These are phyloP conservation scores for Stenchaetothrips biformis DNA, from an alignment of 2,888 invertebrate genomes.

Conservation along the genomic window DNA sequence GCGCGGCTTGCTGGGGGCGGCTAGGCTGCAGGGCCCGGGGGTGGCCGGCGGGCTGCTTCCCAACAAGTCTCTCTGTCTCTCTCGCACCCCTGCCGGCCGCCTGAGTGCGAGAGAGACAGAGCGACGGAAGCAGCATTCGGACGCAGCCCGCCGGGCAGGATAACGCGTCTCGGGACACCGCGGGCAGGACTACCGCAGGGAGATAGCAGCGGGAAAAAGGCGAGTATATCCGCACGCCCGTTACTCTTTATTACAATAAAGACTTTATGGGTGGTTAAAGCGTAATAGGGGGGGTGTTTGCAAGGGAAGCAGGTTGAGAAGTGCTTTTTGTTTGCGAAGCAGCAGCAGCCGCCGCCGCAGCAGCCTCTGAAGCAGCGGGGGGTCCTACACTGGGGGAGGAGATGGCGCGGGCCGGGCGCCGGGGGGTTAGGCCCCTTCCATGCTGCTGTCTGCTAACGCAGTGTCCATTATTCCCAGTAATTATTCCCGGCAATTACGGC, in stretches of 20 bases:
- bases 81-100: neutral
- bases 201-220: neutral
- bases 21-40: neutral
- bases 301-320: slow-evolving; percentile 18
- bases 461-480: slow-evolving; percentile 24
- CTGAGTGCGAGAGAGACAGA: neutral
- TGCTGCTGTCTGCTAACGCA: neutral
- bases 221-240: slow-evolving; percentile 7
- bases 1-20: neutral
- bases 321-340: slow-evolving; percentile 18
- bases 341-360: neutral
- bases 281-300: slow-evolving; percentile 7
- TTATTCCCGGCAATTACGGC: slow-evolving; percentile 20
- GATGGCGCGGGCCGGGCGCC: no score
- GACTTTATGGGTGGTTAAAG: slow-evolving; percentile 23
- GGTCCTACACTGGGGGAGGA: no score
- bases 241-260: slow-evolving; percentile 24
- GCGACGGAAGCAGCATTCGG: neutral
- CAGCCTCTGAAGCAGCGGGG: no score
- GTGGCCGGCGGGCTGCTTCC: neutral
- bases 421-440: slow-evolving; percentile 1
- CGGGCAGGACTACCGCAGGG: no score
- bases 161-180: no score
- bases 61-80: neutral
- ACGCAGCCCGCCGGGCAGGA: no score